Evolutionary conservation across 2,888 invertebrate species (phyloP), one percentile per base, ranked within the genome.

Genomic region (Drosophila niveifrons): DNA sequence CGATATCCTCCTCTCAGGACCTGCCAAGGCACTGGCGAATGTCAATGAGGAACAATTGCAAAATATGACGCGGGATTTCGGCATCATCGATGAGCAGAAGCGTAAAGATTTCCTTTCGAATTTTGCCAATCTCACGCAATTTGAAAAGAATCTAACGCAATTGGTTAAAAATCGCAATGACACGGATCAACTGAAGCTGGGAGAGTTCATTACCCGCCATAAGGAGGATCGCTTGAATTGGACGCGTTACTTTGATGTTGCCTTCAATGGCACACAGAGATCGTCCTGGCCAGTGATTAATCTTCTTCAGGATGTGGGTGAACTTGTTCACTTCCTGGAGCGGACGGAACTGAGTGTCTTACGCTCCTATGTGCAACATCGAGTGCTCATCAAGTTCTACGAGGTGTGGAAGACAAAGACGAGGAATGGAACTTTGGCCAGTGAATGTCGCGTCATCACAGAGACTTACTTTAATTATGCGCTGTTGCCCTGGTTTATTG

Each of bases 401-500:
- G 71, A 74, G 2, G 44, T 83, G 1, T 91, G 91, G 91, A 81
- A 80, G 28, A 62, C 75, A 0, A 69, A 90, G 29, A 52, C 58
- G 0, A 46, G 70, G 0, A 79, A 83, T 4, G 78, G 77, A 0
- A 79, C 70, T 6, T 7, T 80, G 0, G 72, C 72, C n/a, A 77
- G 75, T 34, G 82, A 76, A 1, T 91, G 91, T 47, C 91, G 90
- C 0, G 70, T 78, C 7, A 73, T 88, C 3, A 80, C 90, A 0
- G 81, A 90, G 2, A 66, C 75, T 0, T 91, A 91, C 43, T 90
- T 76, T 13, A 86, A 82, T 17, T 91, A 90, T 43, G 91, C 91
- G 0, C 59, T 91, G 11, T 7, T 91, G 15, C 91, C 91, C 0
- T 91, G 91, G 91, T 91, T 91, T 23, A 91, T 91, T 1, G 88